These are phyloP conservation scores for Griposia aprilina DNA, from an alignment of 2,888 invertebrate genomes.

Conservation along the genomic window DNA sequence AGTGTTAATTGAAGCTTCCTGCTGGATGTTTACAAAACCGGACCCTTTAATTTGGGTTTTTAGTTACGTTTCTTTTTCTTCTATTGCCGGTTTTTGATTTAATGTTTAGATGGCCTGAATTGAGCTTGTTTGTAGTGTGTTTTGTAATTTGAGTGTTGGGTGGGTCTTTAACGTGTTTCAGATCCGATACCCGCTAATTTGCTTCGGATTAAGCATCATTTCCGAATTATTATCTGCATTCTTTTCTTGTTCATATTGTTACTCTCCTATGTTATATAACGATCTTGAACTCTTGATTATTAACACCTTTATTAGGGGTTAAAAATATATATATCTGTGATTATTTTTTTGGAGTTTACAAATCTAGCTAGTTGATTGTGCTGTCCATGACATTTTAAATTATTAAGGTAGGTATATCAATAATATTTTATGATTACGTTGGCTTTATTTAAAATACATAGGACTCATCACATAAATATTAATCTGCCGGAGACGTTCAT, in stretches of 20 bases:
- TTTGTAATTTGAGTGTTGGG: conserved; percentile 41
- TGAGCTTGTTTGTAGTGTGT: conserved; percentile 40
- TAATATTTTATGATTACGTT: background rate
- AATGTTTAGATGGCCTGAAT: conserved; percentile 59
- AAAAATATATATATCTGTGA: too few species aligned
- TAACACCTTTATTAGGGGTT: background rate
- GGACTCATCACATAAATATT: too few species aligned
- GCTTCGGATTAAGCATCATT: background rate
- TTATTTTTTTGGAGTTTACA: background rate
- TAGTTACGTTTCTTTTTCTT: conserved; percentile 62
- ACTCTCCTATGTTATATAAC: background rate
- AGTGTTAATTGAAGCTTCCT: conserved; percentile 83
- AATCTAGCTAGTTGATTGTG: background rate
- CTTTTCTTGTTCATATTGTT: background rate
- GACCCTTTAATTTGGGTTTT: conserved; percentile 71
- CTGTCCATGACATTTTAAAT: too few species aligned
- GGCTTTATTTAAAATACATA: too few species aligned
- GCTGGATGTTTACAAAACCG: conserved; percentile 69
- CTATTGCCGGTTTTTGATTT: conserved; percentile 50
- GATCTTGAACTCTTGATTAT: background rate
- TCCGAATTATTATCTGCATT: too few species aligned
- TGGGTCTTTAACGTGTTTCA: conserved; percentile 2
- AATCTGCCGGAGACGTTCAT: too few species aligned
- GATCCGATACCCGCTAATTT: conserved; percentile 17
- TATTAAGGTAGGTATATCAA: background rate